Evolutionary conservation across 2,888 invertebrate species (phyloP).

Genomic region (Athalia rosae): DNA sequence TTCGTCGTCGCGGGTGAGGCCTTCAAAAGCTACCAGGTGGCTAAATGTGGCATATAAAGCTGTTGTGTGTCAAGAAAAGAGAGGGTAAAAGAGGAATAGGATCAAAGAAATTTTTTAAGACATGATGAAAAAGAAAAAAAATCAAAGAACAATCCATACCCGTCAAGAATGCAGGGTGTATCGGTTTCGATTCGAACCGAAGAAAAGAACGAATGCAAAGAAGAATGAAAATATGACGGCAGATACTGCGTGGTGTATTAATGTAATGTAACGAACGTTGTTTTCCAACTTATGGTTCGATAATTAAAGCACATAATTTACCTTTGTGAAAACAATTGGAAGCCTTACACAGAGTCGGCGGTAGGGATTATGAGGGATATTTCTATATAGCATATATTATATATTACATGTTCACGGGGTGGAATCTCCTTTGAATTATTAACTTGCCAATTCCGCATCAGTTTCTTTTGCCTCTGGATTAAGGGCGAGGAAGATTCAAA

Average conservation of each 20-base stretch:
- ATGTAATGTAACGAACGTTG: neutral
- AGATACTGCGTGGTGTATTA: no score
- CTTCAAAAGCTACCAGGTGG: neutral
- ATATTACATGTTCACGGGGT: neutral
- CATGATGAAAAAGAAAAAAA: neutral
- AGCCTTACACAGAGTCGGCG: neutral
- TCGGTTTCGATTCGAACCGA: no score
- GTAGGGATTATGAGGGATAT: neutral
- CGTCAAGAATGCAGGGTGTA: no score
- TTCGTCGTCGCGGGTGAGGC: slow-evolving; percentile 1
- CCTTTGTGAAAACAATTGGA: no score
- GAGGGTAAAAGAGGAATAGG: neutral
- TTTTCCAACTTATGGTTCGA: neutral
- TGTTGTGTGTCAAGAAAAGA: slow-evolving; percentile 7
- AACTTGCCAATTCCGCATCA: neutral
- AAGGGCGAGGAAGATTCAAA: no score
- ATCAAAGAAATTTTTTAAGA: no score
- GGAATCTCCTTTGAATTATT: slow-evolving; percentile 5
- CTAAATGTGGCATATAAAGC: neutral
- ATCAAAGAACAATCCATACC: neutral
- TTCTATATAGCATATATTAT: no score
- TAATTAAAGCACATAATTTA: neutral
- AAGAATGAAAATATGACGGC: no score
- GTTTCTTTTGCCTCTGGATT: neutral
- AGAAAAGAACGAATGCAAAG: no score